Base-by-base conservation (phyloP, 2,888 invertebrate species). In the Acholoe squamosa region DNA sequence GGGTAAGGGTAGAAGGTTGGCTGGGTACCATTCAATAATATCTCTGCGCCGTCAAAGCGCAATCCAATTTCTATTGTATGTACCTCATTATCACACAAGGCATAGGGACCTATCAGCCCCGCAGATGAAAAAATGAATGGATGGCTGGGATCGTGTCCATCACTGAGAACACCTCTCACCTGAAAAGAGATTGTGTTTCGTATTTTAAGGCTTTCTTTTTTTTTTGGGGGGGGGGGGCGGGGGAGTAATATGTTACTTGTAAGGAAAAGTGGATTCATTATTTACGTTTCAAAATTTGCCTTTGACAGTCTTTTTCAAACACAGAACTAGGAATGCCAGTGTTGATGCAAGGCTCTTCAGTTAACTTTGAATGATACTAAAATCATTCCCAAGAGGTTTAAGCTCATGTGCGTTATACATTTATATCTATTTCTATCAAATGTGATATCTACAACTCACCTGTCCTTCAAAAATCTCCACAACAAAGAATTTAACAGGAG, bases 41-140 rank as follows among this genome's bases (percentile, higher is more conserved):
- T 71, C 10, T 89, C 71, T 5, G 90, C 90, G 0, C 33, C 52
- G 31, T 19, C 61, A 34, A 51, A 67, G 43, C 67, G 54, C 51
- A 92, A 86, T 1, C 33, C 67, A 25, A 92, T 33, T 3, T 54
- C 61, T 12, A 91, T 84, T 0, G 84, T 89, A 54, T 92, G 92
- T 19, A 84, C 56, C 14, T 84, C n/a, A 43, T 89, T 88, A 80
- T 92, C 90, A 88, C 92, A 92, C 0, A 91, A 88, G n/a, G 71
- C 61, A 84, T 89, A 91, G 16, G 89, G 67, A 25, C 84, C 90
- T 22, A 84, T 84, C 84, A 90, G 54, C 14, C 86, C 89, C 3
- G 76, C 52, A 5, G 92, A 89, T 16, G 89, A 31, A 19, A 89
- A 89, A 5, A 67, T 52, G 56, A 92, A 91, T 5, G 89, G 86